Base-by-base conservation (phyloP, 2,797 vertebrate genomes). In the Craterocephalus amniculus region DNA sequence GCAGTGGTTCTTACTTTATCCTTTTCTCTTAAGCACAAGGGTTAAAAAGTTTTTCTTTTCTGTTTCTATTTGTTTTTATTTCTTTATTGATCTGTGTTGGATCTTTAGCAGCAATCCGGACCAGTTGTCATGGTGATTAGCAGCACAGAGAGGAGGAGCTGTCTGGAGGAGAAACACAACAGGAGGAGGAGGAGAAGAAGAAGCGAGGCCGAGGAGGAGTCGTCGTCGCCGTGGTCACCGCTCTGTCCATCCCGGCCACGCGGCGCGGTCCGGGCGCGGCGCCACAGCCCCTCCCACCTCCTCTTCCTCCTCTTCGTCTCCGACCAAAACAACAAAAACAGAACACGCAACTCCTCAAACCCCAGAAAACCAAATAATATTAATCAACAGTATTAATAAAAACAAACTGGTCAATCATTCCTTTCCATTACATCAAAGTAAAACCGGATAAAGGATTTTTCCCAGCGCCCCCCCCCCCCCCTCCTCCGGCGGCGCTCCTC, bases 41-140 rank as follows among this genome's bases (percentile, higher is more conserved):
- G 92, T 95, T 94, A 93, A 94, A 95, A 95, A 93, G 94, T 93
- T 94, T 94, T 91, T 89, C 65, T 75, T 88, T 89, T 91, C 74
- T 89, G 83, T 89, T 90, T 91, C 87, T 93, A 91, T 89, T 91
- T 92, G 91, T 90, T 91, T 93, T 93, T 88, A 91, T 93, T 93
- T 94, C 91, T 94, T 94, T 93, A 94, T 94, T 94, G 93, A 93
- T 95, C 93, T 95, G 94, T 94, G 91, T 93, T 93, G 94, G 92
- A 95, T 95, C 93, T 94, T 94, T 95, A 95, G 94, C 94, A 95
- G 94, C 94, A 95, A 95, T 95, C 94, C 93, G 91, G 92, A 95
- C 90, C 90, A 89, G 89, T 91, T 91, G 90, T 91, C 94, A 92
- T 94, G 93, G 92, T 94, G 93, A 93, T 94, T 95, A 95, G 94